A percentile compares a stretch with the other conserved stretches of the same genome.
phyloP scores from a whole-genome alignment of 2,888 invertebrate genomes.

The Heliconius aoede region DNA sequence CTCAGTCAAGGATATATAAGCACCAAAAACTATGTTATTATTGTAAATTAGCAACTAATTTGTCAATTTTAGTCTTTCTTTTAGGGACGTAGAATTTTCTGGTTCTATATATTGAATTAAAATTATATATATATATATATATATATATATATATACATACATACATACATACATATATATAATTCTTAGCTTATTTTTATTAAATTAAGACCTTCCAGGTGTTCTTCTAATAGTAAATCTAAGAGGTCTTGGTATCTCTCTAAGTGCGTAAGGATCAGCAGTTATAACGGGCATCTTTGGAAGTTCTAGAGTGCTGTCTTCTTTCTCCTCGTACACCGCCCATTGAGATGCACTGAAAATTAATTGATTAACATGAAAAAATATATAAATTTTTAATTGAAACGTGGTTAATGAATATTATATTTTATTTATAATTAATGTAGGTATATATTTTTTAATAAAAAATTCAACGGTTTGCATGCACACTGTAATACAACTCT shows the following conservation, averaged over 20 bases:
- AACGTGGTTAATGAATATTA: too few species aligned
- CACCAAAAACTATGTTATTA: neutral
- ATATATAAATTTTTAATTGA: too few species aligned
- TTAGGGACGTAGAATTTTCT: neutral
- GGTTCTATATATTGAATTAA: neutral
- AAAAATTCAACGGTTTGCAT: neutral
- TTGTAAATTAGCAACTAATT: neutral
- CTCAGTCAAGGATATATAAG: neutral
- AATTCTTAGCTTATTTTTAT: neutral
- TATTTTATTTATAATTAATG: too few species aligned
- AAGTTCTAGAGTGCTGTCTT: slow-evolving; percentile 60
- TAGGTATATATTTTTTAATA: too few species aligned
- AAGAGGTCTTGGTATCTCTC: slow-evolving; percentile 76
- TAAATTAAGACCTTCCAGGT: slow-evolving; percentile 45
- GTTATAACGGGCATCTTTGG: slow-evolving; percentile 70
- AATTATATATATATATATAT: too few species aligned
- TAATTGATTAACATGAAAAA: neutral
- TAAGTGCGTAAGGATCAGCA: slow-evolving; percentile 71
- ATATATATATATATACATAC: neutral
- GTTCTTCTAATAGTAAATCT: slow-evolving; percentile 55
- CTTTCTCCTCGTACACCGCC: slow-evolving; percentile 77
- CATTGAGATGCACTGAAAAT: slow-evolving; percentile 74
- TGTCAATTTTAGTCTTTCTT: neutral
- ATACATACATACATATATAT: neutral
- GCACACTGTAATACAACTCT: neutral